These are phyloP conservation scores for Eutrigla gurnardus DNA, from an alignment of 2,797 vertebrate genomes.

Conservation along the genomic window DNA sequence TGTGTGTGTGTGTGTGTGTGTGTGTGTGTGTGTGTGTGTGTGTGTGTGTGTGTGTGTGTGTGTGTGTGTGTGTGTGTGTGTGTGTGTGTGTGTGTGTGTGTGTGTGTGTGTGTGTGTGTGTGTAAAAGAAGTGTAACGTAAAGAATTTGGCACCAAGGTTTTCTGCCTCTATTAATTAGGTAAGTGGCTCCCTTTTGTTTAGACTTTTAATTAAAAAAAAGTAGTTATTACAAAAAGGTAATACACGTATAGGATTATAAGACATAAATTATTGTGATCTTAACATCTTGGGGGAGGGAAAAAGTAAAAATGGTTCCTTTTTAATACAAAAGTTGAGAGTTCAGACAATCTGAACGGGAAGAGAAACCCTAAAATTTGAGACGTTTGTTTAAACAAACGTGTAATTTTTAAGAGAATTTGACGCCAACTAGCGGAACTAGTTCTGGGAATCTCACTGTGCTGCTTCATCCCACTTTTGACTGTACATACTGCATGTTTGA, in stretches of 20 bases:
- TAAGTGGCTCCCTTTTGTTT: conserved; percentile 38
- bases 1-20: conserved; percentile 31
- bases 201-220: conserved; percentile 28
- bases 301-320: not conserved
- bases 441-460: conserved; percentile 39
- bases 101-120: too few relatives aligned
- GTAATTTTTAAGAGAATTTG: conserved; percentile 32
- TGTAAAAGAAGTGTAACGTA: not conserved
- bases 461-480: conserved; percentile 48
- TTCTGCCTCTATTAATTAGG: conserved; percentile 19
- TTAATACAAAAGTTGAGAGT: conserved; percentile 22
- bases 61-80: too few relatives aligned
- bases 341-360: conserved; percentile 6
- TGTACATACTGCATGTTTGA: conserved; percentile 71
- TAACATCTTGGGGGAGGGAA: conserved; percentile 11
- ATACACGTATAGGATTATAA: conserved; percentile 40
- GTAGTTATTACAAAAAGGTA: conserved; percentile 36
- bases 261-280: conserved; percentile 52
- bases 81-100: too few relatives aligned
- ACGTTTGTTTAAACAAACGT: not conserved
- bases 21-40: too few relatives aligned
- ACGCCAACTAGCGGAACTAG: conserved; percentile 32
- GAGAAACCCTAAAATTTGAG: not conserved
- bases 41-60: too few relatives aligned
- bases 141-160: conserved; percentile 23